Percentiles rank a stretch among this genome's conserved stretches.
Evolutionary conservation across 2,888 invertebrate species (phyloP).

Genomic region (Kuschelorhynchus macadamiae): DNA sequence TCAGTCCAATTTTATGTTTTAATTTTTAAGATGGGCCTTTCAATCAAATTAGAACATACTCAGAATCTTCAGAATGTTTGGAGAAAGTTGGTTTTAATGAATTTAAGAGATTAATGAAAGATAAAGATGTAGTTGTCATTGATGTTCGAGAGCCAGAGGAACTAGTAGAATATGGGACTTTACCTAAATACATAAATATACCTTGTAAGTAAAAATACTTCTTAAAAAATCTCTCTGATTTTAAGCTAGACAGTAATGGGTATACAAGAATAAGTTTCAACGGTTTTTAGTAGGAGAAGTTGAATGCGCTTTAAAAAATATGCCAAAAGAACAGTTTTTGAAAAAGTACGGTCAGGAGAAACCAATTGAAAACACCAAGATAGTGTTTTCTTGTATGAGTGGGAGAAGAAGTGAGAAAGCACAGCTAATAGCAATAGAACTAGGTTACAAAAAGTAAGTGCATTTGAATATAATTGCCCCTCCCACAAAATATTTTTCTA

Average conservation of each 20-base stretch:
- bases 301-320: constrained; percentile 66
- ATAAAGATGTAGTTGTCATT: constrained; percentile 73
- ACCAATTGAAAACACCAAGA: constrained; percentile 72
- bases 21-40: constrained; percentile 8
- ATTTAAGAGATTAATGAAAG: constrained; percentile 68
- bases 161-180: constrained; percentile 77
- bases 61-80: constrained; percentile 12
- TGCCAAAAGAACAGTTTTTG: constrained; percentile 72
- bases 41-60: constrained; percentile 15
- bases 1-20: neutral
- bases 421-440: constrained; percentile 71
- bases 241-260: no score
- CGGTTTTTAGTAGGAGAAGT: constrained; percentile 73
- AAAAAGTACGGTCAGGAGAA: constrained; percentile 73
- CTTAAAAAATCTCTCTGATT: no score
- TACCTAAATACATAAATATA: constrained; percentile 83
- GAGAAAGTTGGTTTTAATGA: constrained; percentile 62
- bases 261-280: no score
- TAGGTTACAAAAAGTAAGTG: constrained; percentile 76
- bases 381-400: constrained; percentile 80
- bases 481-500: no score
- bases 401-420: constrained; percentile 77
- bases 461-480: no score
- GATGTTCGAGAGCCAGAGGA: constrained; percentile 85
- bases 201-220: constrained; percentile 77